A percentile compares a stretch with the other conserved stretches of the same genome.
Evolutionary conservation across 2,113 vertebrate genomes (phyloP).

Genomic region (Balaeniceps rex): DNA sequence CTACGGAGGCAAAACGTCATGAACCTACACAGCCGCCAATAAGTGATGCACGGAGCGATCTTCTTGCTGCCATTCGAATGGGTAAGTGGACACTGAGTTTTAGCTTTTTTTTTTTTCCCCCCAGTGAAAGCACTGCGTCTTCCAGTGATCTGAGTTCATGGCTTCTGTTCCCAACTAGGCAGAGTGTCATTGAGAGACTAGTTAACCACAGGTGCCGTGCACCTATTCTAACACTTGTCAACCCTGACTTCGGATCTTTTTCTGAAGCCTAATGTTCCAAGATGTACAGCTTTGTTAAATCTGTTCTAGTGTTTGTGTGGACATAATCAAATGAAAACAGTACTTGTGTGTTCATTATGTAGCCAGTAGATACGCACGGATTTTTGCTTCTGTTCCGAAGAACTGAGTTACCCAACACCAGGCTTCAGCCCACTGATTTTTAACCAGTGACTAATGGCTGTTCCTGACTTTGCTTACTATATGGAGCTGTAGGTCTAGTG

Average conservation of each 20-base stretch:
- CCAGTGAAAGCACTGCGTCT: neutral
- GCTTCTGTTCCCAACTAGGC: neutral
- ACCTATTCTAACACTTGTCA: neutral
- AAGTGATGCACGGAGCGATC: slow-evolving; percentile 91
- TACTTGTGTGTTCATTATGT: neutral
- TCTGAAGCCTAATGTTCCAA: neutral
- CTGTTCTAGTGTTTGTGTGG: neutral
- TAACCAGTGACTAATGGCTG: neutral
- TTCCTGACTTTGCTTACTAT: neutral
- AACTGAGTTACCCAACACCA: neutral
- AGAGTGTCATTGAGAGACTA: neutral
- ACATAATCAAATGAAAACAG: neutral
- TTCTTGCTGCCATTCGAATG: slow-evolving; percentile 97
- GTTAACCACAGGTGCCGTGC: neutral
- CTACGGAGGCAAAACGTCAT: slow-evolving; percentile 59
- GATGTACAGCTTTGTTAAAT: neutral
- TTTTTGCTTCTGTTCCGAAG: neutral
- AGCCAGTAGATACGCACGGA: neutral
- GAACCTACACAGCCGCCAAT: slow-evolving; percentile 66
- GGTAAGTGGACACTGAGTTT: slow-evolving; percentile 71
- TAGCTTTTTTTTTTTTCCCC: neutral
- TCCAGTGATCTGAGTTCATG: neutral
- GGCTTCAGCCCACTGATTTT: neutral
- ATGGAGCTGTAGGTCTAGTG: neutral
- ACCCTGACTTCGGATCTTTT: neutral